phyloP scores from a whole-genome alignment of 2,888 invertebrate genomes.

The Ephialtes manifestator region DNA sequence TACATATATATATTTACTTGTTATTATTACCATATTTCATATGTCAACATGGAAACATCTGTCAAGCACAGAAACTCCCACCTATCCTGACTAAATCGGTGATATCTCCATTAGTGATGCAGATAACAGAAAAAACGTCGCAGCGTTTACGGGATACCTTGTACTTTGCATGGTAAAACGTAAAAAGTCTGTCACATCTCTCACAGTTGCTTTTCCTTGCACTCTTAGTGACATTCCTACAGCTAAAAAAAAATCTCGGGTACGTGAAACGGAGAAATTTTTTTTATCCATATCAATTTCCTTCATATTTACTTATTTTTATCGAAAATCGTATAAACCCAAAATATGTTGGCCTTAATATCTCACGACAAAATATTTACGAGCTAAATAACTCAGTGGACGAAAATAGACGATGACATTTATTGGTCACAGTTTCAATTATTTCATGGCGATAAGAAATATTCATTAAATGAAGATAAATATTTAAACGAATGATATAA shows the following conservation, averaged over 20 bases:
- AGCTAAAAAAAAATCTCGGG: neutral
- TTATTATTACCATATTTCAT: slow-evolving; percentile 15
- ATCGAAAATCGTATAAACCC: too few relatives aligned
- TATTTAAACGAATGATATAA: too few relatives aligned
- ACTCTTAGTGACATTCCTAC: neutral
- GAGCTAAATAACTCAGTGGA: too few relatives aligned
- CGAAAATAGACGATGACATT: too few relatives aligned
- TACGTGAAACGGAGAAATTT: neutral
- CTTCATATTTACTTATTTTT: neutral
- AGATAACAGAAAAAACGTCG: slow-evolving; percentile 21
- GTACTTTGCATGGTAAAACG: neutral
- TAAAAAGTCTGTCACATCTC: neutral
- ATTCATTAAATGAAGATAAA: too few relatives aligned
- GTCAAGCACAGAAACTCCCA: slow-evolving; percentile 43
- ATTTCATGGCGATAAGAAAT: too few relatives aligned
- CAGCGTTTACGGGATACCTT: slow-evolving; percentile 22
- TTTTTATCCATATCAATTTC: neutral
- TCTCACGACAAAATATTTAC: too few relatives aligned
- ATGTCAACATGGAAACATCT: neutral
- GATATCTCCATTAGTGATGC: slow-evolving; percentile 44
- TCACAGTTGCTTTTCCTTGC: neutral
- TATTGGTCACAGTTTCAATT: too few relatives aligned
- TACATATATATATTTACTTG: neutral
- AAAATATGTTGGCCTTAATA: too few relatives aligned
- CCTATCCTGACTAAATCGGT: slow-evolving; percentile 35